phyloP scores from a whole-genome alignment of 1,140 invertebrate genomes.

The honey bee (Apis mellifera) region Amel_HAv3.1 CM009931.2:5956501-5957000 shows the following conservation, averaged over 20 bases:
- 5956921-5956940: not conserved
- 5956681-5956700: not conserved
- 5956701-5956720: not conserved
- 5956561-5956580: no score
- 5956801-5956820: not conserved
- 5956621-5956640: not conserved
- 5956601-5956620: no score
- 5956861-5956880: slow-evolving; percentile 1
- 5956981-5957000: no score
- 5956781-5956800: not conserved
- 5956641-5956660: no score
- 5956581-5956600: no score
- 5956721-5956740: not conserved
- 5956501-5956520: no score
- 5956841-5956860: not conserved
- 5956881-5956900: not conserved
- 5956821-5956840: not conserved
- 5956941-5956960: not conserved
- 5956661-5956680: not conserved
- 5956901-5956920: no score
- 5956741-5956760: not conserved
- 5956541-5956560: no score
- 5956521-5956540: no score
- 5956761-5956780: slow-evolving; percentile 3
- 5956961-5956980: not conserved